Conservation (phyloP, 2,888 invertebrate species). For the Cremastinae sp. region DNA sequence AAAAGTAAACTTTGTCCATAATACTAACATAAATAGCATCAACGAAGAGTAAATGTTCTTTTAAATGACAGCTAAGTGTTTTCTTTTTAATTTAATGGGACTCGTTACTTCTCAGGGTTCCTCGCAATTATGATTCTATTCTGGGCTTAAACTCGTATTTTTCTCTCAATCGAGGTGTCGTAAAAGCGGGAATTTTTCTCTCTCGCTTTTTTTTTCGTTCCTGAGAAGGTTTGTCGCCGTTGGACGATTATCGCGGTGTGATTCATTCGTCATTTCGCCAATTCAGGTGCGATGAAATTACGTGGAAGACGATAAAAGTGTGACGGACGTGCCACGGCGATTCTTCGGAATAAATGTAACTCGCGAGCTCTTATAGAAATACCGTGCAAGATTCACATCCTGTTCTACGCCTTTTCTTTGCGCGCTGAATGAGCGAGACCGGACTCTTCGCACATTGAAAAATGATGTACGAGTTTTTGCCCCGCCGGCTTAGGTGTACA, state of each 20-base stretch:
- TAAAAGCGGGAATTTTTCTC: not conserved
- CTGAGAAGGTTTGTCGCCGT: not conserved
- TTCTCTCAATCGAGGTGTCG: too few relatives aligned
- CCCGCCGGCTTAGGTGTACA: not conserved
- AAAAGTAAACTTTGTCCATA: too few relatives aligned
- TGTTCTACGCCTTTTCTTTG: slow-evolving; percentile 24
- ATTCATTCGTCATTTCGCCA: slow-evolving; percentile 29
- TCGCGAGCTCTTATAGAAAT: slow-evolving; percentile 10
- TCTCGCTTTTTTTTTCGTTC: not conserved
- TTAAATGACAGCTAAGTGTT: too few relatives aligned
- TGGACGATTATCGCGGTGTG: slow-evolving; percentile 24
- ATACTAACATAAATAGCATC: too few relatives aligned
- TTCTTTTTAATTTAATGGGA: too few relatives aligned
- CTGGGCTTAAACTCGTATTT: too few relatives aligned
- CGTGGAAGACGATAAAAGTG: slow-evolving; percentile 37
- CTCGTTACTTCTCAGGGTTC: too few relatives aligned
- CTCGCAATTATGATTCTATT: too few relatives aligned
- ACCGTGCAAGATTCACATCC: slow-evolving; percentile 49
- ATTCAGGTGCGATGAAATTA: slow-evolving; percentile 40
- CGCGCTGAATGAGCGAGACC: not conserved
- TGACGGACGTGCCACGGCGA: slow-evolving; percentile 27
- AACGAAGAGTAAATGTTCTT: too few relatives aligned
- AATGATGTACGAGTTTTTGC: slow-evolving; percentile 48
- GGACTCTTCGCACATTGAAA: slow-evolving; percentile 38
- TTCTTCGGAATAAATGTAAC: slow-evolving; percentile 1